Evolutionary conservation across 2,888 invertebrate species (phyloP), one percentile per base, ranked within the genome.

Genomic region (Lycophotia porphyrea): DNA sequence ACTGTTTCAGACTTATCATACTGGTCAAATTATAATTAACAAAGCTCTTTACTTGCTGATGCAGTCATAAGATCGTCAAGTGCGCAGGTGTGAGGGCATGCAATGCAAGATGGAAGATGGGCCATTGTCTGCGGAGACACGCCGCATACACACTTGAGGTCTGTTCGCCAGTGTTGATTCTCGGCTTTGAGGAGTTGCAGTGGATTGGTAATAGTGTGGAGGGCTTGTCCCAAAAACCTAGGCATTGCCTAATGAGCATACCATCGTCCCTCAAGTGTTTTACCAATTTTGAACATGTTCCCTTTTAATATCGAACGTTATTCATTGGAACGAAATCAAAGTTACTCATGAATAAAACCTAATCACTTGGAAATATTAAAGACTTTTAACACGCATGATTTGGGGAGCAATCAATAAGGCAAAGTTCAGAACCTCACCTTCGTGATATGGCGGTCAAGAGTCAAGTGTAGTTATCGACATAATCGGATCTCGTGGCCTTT

Each of bases 401-500:
- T 78, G 27, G 55, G 42, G 66, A 49, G 15, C 39, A 65, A 83
- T 70, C 75, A 52, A 80, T 69, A 58, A 27, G 52, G 58, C 47
- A 49, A 71, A 71, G 84, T 83, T 74, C 71, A 65, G 61, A 76
- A 36, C 27, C 42, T 67, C 52, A 73, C 82, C 80, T 77, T 71
- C 34, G 36, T 2, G 42, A 34, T 58, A 49, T 71, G 84, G 58
- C 73, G 80, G 87, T 80, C 82, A 87, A 68, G 58, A 76, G 86
- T 85, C 80, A 87, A 85, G 74, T 78, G 69, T 63, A 81, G 68
- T 34, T 49, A 47, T 64, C 63, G 58, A 69, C 34, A 61, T 87
- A 87, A 87, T 85, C 78, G 80, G 87, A 87, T 87, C 73, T 39
- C 27, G 77, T 77, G 60, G 65, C 87, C 84, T 87, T 74, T 84